Conservation (phyloP, 1,140 invertebrate species). For the Trichomalopsis sarcophagae region DNA sequence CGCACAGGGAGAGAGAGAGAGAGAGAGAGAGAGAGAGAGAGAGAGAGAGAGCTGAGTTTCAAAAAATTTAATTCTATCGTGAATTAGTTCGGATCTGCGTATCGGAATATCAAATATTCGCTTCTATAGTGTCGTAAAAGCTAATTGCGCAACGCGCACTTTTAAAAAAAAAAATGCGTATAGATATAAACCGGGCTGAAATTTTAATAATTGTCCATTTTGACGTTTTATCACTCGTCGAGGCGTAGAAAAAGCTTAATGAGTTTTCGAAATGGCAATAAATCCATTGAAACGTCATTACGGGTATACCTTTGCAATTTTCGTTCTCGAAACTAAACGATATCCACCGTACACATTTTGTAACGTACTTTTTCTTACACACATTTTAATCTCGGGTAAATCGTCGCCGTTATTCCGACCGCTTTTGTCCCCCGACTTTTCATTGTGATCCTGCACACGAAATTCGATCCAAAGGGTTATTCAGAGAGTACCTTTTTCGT, state of each 20-base stretch:
- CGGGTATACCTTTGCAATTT: background rate
- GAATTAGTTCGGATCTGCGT: no score
- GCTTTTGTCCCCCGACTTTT: background rate
- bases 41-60: background rate
- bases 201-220: background rate
- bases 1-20: no score
- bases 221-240: background rate
- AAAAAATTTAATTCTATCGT: background rate
- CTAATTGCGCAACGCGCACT: no score
- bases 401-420: no score
- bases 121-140: no score
- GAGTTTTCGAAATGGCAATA: background rate
- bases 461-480: constrained; percentile 11
- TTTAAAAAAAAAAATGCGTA: no score
- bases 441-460: background rate
- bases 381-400: no score
- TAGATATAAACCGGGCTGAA: background rate
- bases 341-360: no score
- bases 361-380: no score
- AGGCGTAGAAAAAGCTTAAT: background rate
- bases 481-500: background rate
- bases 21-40: background rate
- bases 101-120: no score
- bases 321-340: background rate
- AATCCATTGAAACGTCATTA: background rate